Evolutionary conservation across 1,140 invertebrate genomes (phyloP).

Genomic region (Drosophila pachea): DNA sequence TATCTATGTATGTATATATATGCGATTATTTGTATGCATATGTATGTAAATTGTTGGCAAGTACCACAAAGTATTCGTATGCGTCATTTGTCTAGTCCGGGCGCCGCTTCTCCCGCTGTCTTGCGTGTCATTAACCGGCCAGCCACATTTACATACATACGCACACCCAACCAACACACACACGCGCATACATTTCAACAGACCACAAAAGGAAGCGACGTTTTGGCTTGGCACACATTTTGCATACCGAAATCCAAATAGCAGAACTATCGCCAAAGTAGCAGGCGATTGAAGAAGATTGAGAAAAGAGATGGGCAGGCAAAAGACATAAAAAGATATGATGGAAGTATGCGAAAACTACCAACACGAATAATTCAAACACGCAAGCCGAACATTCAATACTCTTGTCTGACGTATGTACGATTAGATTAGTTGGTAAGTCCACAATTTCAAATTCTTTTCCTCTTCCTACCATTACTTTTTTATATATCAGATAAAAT

Average conservation of each 20-base stretch:
- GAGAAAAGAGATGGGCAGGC: constrained; percentile 8
- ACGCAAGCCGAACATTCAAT: neutral
- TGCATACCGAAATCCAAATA: constrained; percentile 62
- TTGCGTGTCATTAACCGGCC: constrained; percentile 60
- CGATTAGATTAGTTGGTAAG: too few species aligned
- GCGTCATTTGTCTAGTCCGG: constrained; percentile 69
- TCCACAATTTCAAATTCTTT: too few species aligned
- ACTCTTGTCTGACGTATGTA: neutral
- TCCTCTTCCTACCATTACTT: too few species aligned
- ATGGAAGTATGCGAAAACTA: constrained; percentile 49
- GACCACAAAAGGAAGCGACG: constrained; percentile 41
- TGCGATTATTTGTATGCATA: constrained; percentile 14
- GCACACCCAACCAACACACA: constrained; percentile 13
- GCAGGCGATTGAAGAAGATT: constrained; percentile 32
- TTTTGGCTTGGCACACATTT: constrained; percentile 69
- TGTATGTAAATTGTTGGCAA: constrained; percentile 44
- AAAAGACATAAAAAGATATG: constrained; percentile 16
- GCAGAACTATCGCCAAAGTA: constrained; percentile 59
- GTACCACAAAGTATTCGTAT: constrained; percentile 58
- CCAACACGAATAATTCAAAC: constrained; percentile 6
- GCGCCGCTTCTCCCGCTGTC: constrained; percentile 34
- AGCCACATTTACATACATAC: constrained; percentile 3
- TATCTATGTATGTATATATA: constrained; percentile 1
- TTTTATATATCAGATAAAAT: too few species aligned
- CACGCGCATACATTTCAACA: neutral